Conservation (phyloP, 2,888 invertebrate genomes). For the Asteroscopus sphinx region DNA sequence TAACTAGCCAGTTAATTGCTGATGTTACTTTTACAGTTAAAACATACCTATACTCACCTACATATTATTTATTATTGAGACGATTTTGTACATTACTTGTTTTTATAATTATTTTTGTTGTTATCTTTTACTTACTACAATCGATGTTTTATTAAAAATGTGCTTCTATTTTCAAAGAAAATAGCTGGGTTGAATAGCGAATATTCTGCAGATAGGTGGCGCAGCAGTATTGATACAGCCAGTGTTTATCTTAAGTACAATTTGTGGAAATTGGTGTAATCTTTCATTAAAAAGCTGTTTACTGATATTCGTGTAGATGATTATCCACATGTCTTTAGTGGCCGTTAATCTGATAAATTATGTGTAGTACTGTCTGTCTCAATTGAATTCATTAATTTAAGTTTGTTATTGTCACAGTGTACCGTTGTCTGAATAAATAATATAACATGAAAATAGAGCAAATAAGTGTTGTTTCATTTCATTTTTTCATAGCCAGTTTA, state of each 20-base stretch:
- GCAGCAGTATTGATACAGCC: slow-evolving; percentile 53
- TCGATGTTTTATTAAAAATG: no score
- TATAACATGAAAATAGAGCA: slow-evolving; percentile 87
- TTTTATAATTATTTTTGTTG: slow-evolving; percentile 11
- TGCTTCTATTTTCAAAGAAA: slow-evolving; percentile 13
- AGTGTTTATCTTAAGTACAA: slow-evolving; percentile 69
- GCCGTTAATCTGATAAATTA: slow-evolving; percentile 71
- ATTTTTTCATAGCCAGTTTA: slow-evolving; percentile 68
- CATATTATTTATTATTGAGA: slow-evolving; percentile 1
- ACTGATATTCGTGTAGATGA: slow-evolving; percentile 68
- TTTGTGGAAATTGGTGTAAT: slow-evolving; percentile 64
- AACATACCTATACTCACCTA: background rate
- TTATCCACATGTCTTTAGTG: slow-evolving; percentile 71
- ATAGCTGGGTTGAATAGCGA: slow-evolving; percentile 33
- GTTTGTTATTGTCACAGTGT: slow-evolving; percentile 90
- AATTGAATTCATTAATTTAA: slow-evolving; percentile 84
- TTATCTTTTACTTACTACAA: background rate
- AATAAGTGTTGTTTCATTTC: slow-evolving; percentile 80
- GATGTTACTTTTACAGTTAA: slow-evolving; percentile 6
- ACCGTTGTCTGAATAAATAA: slow-evolving; percentile 90
- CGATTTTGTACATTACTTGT: slow-evolving; percentile 8
- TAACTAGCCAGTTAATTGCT: background rate
- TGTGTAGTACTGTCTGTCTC: slow-evolving; percentile 78
- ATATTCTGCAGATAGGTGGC: slow-evolving; percentile 48
- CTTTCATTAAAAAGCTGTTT: slow-evolving; percentile 55